Percentiles rank a stretch among this genome's conserved stretches.
phyloP scores from a whole-genome alignment of 2,797 vertebrate genomes.

The Argya squamiceps region DNA sequence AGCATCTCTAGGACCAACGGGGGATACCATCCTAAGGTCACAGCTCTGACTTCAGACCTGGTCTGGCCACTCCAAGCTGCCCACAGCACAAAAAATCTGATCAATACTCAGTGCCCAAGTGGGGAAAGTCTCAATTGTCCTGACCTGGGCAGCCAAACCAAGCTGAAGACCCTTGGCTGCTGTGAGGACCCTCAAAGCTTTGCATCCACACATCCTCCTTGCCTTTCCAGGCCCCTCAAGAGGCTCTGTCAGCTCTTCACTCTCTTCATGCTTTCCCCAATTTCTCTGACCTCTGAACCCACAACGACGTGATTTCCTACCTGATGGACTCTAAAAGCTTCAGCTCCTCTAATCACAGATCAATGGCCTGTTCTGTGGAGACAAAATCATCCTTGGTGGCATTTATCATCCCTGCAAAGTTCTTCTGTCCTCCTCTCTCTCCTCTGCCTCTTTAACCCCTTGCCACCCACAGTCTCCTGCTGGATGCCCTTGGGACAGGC shows the following conservation, averaged over 20 bases:
- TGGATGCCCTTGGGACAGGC: fast-evolving
- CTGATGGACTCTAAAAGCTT: conserved; percentile 61
- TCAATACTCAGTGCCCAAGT: neutral
- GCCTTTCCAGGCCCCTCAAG: neutral
- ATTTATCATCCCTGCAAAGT: neutral
- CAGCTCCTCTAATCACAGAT: conserved; percentile 56
- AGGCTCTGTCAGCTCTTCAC: neutral
- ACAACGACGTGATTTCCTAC: conserved; percentile 20
- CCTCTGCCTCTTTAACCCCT: neutral
- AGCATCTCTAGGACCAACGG: neutral
- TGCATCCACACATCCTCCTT: fast-evolving
- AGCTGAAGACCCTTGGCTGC: neutral
- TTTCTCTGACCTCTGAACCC: conserved; percentile 9
- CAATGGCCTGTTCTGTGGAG: neutral
- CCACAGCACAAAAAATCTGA: neutral
- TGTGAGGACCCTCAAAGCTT: neutral
- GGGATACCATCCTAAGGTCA: neutral
- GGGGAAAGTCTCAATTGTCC: neutral
- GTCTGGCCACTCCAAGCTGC: neutral
- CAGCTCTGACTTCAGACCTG: neutral
- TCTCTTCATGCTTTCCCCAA: fast-evolving
- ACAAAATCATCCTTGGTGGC: neutral
- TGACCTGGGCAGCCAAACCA: neutral
- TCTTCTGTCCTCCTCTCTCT: neutral
- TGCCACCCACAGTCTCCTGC: neutral